These are phyloP conservation scores for Anodontia alba DNA, from an alignment of 2,888 invertebrate genomes.

Conservation along the genomic window DNA sequence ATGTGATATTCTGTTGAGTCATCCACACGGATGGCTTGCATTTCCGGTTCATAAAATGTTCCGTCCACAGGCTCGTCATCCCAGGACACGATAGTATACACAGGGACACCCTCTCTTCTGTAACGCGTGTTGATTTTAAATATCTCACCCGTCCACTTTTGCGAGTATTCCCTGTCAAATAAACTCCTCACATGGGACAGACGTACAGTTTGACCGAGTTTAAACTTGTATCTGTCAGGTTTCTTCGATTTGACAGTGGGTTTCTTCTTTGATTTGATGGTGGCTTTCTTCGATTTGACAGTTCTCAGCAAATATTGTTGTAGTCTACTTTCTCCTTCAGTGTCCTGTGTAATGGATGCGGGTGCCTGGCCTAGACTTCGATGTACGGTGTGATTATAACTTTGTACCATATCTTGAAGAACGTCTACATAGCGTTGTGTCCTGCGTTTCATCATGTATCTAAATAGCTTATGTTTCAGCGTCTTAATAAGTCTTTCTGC, in stretches of 20 bases:
- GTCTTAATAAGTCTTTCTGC: too few relatives aligned
- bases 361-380: slow-evolving; percentile 13
- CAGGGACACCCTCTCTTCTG: slow-evolving; percentile 34
- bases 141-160: slow-evolving; percentile 50
- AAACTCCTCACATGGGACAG: slow-evolving; percentile 33
- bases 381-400: too few relatives aligned
- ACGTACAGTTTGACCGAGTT: slow-evolving; percentile 36
- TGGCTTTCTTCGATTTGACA: too few relatives aligned
- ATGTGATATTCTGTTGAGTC: slow-evolving; percentile 34
- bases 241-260: neutral
- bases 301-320: slow-evolving; percentile 20
- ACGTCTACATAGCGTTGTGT: too few relatives aligned
- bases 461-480: too few relatives aligned
- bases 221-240: neutral
- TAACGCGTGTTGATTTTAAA: slow-evolving; percentile 39
- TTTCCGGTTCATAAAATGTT: slow-evolving; percentile 45
- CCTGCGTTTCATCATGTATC: too few relatives aligned
- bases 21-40: slow-evolving; percentile 44
- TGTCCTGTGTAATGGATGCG: neutral
- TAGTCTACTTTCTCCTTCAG: slow-evolving; percentile 30
- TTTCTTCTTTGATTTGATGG: too few relatives aligned
- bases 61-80: slow-evolving; percentile 35
- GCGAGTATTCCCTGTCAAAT: slow-evolving; percentile 35
- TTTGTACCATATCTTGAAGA: too few relatives aligned
- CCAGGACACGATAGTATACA: slow-evolving; percentile 42